Percentiles rank a stretch among this genome's conserved stretches.
Conservation (phyloP, 1,140 invertebrate species). For the Drosophila varians region DNA sequence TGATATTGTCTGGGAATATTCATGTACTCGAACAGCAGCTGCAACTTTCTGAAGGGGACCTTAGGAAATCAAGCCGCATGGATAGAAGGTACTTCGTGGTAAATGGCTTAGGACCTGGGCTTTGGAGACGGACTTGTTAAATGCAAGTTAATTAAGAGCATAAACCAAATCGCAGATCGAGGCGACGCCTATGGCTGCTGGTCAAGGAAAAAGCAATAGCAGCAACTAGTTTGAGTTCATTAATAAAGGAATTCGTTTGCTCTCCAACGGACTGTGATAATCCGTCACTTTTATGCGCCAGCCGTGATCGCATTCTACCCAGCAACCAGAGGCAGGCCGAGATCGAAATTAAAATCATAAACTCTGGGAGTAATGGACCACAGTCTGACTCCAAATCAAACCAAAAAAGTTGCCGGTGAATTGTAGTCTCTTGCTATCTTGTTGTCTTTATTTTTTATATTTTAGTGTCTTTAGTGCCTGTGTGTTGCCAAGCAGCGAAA, state of each 20-base stretch:
- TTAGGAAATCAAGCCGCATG: background rate
- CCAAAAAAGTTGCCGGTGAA: constrained; percentile 18
- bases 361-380: constrained; percentile 23
- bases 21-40: background rate
- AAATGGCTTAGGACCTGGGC: too few species aligned
- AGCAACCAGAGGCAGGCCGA: constrained; percentile 13
- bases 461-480: constrained; percentile 5
- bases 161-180: constrained; percentile 5
- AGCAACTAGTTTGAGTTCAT: constrained; percentile 49
- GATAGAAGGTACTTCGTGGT: background rate
- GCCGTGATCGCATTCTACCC: constrained; percentile 55
- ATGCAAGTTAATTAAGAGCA: too few species aligned
- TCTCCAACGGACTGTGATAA: background rate
- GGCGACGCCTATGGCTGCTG: constrained; percentile 5
- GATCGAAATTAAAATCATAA: constrained; percentile 28
- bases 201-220: constrained; percentile 36
- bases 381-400: constrained; percentile 22
- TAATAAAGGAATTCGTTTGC: constrained; percentile 43
- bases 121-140: background rate
- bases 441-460: constrained; percentile 9
- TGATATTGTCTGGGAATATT: background rate
- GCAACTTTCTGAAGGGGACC: background rate
- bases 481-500: constrained; percentile 61
- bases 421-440: constrained; percentile 31
- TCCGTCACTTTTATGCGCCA: constrained; percentile 5